These are phyloP conservation scores for Cyclura pinguis DNA, from an alignment of 2,797 vertebrate genomes.

Conservation along the genomic window DNA sequence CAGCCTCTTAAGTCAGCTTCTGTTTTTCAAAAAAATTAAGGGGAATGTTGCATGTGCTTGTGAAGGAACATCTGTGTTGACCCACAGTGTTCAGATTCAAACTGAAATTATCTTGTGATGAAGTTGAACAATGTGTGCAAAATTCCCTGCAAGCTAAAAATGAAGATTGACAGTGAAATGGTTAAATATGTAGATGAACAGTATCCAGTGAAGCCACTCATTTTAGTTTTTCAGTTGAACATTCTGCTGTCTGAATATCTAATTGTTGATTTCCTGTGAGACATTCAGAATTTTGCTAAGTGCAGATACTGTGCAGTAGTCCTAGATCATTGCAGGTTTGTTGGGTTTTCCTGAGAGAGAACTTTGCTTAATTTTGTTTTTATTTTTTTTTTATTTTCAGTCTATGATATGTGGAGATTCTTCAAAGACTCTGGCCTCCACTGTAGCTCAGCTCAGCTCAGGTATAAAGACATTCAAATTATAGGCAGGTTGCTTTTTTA, in stretches of 20 bases:
- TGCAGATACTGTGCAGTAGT: background rate
- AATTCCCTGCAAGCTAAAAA: background rate
- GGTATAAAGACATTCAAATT: conserved; percentile 38
- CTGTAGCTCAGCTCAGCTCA: conserved; percentile 15
- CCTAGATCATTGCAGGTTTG: background rate
- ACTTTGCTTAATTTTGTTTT: conserved; percentile 17
- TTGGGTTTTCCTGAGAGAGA: conserved; percentile 26
- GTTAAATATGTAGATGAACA: background rate
- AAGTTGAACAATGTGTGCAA: background rate
- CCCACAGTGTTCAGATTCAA: conserved; percentile 37
- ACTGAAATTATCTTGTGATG: conserved; percentile 5
- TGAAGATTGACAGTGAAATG: background rate
- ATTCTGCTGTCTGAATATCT: conserved; percentile 37
- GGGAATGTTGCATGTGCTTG: too few relatives aligned
- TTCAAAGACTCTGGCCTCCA: background rate
- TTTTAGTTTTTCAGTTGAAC: conserved; percentile 17
- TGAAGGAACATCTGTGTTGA: background rate
- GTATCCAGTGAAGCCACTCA: conserved; percentile 6
- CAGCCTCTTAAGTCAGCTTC: too few relatives aligned
- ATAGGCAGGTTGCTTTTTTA: conserved; percentile 45
- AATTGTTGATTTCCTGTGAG: conserved; percentile 33
- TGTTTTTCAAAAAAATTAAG: background rate
- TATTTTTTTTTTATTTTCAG: background rate
- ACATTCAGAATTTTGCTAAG: conserved; percentile 16
- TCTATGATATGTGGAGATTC: background rate